phyloP scores from a whole-genome alignment of 1,140 invertebrate species.

The Caenorhabditis elegans region WBcel235 BX284605.5:13618501-13619000 shows the following conservation, averaged over 20 bases:
- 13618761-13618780: not conserved
- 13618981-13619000: slow-evolving; percentile 1
- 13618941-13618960: too few species aligned
- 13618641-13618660: not conserved
- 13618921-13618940: not conserved
- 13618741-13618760: slow-evolving; percentile 18
- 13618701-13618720: not conserved
- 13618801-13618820: not conserved
- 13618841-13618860: not conserved
- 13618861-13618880: not conserved
- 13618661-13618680: slow-evolving; percentile 23
- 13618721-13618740: slow-evolving; percentile 14
- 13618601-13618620: too few species aligned
- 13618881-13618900: not conserved
- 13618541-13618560: too few species aligned
- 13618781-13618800: slow-evolving; percentile 16
- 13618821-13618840: slow-evolving; percentile 12
- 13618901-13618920: not conserved
- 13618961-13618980: not conserved
- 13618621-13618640: too few species aligned
- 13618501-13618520: too few species aligned
- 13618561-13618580: too few species aligned
- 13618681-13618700: slow-evolving; percentile 12
- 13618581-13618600: too few species aligned
- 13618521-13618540: too few species aligned